Evolutionary conservation across 2,888 invertebrate species (phyloP), one percentile per base, ranked within the genome.

Genomic region (Caprella mutica): DNA sequence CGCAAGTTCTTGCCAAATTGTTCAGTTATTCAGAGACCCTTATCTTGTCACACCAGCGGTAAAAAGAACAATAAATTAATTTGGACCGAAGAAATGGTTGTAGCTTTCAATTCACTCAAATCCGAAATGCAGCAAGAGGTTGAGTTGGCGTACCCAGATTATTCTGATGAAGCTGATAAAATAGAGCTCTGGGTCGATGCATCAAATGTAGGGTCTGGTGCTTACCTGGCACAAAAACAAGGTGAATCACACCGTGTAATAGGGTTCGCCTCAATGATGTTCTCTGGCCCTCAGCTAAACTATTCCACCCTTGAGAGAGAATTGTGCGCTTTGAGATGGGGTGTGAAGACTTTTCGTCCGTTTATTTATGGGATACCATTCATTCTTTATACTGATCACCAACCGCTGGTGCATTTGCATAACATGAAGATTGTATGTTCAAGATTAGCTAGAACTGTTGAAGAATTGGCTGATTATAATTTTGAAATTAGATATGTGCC

Each of bases 171-270:
- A 12, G 17, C 43, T 6, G 43, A 43, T 23, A 8, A 8, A 5
- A 23, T 21, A 12, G 23, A 43, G 43, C 43, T 43, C n/a, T 43
- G 43, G 43, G 43, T 43, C 5, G 43, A 43, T 43, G 43, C 43
- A 8, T 43, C 43, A 9, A 23, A 43, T 24, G 4, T 8, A 24
- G 43, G 43, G 9, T 23, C 43, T 19, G 43, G 23, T 21, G 43
- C 43, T n/a, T 43, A 26, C 26, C 43, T 43, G 9, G 26, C 43
- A 5, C 43, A 43, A 6, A 5, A 24, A 4, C 17, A 21, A 21
- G 8, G 26, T 19, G 17, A 5, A 21, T n/a, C 6, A 5, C 40
- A 8, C n/a, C 6, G 40, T 5, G 17, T 40, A 6, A 40, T 40
- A 9, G 40, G 17, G 14, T 40, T 9, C 21, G 17, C 40, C 40